Conservation (phyloP, 2,888 invertebrate species). For the Drosophila testacea region DNA sequence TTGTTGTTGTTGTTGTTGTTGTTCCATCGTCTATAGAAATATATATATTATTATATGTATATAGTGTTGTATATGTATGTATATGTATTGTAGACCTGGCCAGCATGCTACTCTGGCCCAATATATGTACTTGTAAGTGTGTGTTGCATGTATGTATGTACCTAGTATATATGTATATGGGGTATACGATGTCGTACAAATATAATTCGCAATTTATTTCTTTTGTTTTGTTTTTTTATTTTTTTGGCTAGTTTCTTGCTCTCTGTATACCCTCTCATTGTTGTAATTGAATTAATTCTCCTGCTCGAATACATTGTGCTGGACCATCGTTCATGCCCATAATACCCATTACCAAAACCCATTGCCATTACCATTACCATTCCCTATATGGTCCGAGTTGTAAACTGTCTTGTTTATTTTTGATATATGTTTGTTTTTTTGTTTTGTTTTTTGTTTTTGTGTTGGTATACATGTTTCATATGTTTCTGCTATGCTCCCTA, state of each 20-base stretch:
- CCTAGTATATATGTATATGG: slow-evolving; percentile 11
- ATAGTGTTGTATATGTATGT: slow-evolving; percentile 40
- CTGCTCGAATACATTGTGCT: slow-evolving; percentile 25
- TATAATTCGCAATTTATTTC: slow-evolving; percentile 31
- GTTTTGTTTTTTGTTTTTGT: slow-evolving; percentile 49
- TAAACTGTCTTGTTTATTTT: slow-evolving; percentile 34
- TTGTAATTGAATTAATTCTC: slow-evolving; percentile 65
- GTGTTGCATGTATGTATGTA: slow-evolving; percentile 11
- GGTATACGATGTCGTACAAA: slow-evolving; percentile 22
- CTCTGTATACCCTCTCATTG: slow-evolving; percentile 45
- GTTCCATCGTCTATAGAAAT: slow-evolving; percentile 48
- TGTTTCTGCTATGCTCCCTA: slow-evolving; percentile 73
- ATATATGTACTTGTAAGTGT: slow-evolving; percentile 30
- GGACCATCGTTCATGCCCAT: slow-evolving; percentile 32
- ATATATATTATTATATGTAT: slow-evolving; percentile 45
- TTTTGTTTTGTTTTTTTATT: slow-evolving; percentile 13
- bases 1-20: slow-evolving; percentile 18
- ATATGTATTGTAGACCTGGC: slow-evolving; percentile 52
- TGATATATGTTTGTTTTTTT: background rate
- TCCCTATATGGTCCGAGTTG: slow-evolving; percentile 44
- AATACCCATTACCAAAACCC: background rate
- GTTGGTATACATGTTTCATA: slow-evolving; percentile 72
- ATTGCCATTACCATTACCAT: slow-evolving; percentile 13
- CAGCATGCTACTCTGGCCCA: slow-evolving; percentile 37
- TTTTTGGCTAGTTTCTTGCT: slow-evolving; percentile 49